Evolutionary conservation across 2,797 vertebrate genomes (phyloP), one percentile per base, ranked within the genome.

Genomic region (Chrysocyon brachyurus): DNA sequence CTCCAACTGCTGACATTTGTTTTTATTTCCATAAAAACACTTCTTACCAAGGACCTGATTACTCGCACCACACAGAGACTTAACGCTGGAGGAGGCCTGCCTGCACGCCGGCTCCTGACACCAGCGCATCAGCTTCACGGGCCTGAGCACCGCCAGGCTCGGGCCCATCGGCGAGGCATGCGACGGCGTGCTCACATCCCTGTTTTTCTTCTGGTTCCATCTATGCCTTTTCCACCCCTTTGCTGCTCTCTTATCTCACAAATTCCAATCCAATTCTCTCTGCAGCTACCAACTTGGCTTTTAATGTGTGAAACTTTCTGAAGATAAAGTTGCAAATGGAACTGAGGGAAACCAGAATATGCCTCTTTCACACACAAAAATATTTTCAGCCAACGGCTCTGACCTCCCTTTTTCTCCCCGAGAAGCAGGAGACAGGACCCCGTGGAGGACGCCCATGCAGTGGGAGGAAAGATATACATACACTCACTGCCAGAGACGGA

Each of bases 41-140:
- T 56, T 72, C 33, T 26, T 16, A 31, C 9, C 52, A 17, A 1
- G 15, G 1, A 12, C 61, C 40, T 5, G 61, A n/a, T 2, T 1
- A 19, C 40, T 46, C 61, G 3, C 26, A 5, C 26, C 73, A 17
- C 16, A 6, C 49, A 22, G 64, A 56, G n/a, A 52, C 52, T 4
- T 40, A 16, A 2, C 16, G 9, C 26, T 2, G 1, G 52, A 4
- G 36, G 54, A 14, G 14, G 26, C 33, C 54, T 26, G 6, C 54
- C 85, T 4, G 1, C 68, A 63, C 36, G 0, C 24, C 1, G 2
- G 40, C 12, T 40, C 72, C 40, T 8, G 24, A 8, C 70, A 1
- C 11, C 1, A 2, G 68, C 33, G 1, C 5, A 1, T 3, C 70
- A 3, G 12, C 22, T 7, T 24, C 72, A 1, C 2, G 1, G 33